These are phyloP conservation scores for Brachypalpus laphriformis DNA, from an alignment of 2,888 invertebrate genomes.

Conservation along the genomic window DNA sequence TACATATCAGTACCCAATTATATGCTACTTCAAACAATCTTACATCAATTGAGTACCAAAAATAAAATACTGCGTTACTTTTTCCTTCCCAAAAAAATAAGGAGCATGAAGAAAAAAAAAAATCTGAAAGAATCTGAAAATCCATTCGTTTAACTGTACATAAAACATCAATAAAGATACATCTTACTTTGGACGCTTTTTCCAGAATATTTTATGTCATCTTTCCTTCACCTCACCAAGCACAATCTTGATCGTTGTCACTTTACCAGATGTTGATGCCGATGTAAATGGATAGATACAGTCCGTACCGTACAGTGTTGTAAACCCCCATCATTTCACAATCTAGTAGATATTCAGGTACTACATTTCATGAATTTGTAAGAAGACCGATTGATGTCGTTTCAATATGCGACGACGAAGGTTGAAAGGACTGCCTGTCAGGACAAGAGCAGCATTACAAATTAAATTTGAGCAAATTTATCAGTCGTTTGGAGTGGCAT, in stretches of 20 bases:
- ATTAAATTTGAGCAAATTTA: conserved; percentile 71
- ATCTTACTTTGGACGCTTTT: conserved; percentile 47
- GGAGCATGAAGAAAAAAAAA: not conserved
- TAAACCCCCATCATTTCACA: not conserved
- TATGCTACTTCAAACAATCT: conserved; percentile 16
- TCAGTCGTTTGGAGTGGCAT: conserved; percentile 64
- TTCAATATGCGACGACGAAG: conserved; percentile 60
- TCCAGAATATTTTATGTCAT: conserved; percentile 64
- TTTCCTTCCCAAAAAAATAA: not conserved
- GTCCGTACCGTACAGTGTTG: not conserved
- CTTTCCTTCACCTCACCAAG: conserved; percentile 39
- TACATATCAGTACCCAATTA: conserved; percentile 47
- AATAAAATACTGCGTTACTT: not conserved
- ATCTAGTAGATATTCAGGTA: conserved; percentile 39
- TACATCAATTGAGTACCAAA: conserved; percentile 3
- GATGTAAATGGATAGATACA: conserved; percentile 66
- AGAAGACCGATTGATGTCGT: conserved; percentile 67
- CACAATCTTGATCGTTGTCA: conserved; percentile 71
- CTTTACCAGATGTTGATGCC: conserved; percentile 68
- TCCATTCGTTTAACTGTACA: conserved; percentile 59
- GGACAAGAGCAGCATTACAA: conserved; percentile 57
- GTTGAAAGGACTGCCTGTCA: conserved; percentile 50
- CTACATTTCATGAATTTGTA: conserved; percentile 70
- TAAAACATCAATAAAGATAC: conserved; percentile 70
- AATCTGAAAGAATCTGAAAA: conserved; percentile 35